Evolutionary conservation across 2,113 vertebrate genomes (phyloP), one percentile per base, ranked within the genome.

Genomic region (Dromas ardeola): DNA sequence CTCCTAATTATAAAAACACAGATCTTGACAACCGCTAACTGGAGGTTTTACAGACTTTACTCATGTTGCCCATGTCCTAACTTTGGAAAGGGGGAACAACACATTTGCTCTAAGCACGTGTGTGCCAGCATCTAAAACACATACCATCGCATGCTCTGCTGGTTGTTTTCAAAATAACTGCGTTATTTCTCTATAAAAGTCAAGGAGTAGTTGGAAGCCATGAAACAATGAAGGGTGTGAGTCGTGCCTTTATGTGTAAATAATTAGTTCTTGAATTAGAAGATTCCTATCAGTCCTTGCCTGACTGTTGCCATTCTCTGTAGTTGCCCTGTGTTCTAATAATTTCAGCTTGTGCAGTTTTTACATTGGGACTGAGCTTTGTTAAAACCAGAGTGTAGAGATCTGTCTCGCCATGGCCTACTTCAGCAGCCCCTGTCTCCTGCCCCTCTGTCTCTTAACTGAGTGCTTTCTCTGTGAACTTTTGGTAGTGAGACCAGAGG

Each of bases 1-100:
- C 32, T 85, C 55, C 58, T 93, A 86, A 77, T 87, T 95, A 93
- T 62, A 86, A 94, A 94, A 94, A 13, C 53, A 49, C 21, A 82
- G 27, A 85, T 73, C 81, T 80, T 73, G 50, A 79, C 78, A 91
- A 38, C 5, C 94, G 70, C 6, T 62, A 63, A 47, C 15, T 61
- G 78, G 73, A 53, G 42, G 50, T 69, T 80, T 91, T 87, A 49
- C 21, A 62, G 45, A 17, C 34, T 65, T 87, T 21, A 85, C 30
- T 82, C 17, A 9, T 36, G 18, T 19, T 90, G 78, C 49, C 56
- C 50, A 27, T 87, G 17, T 90, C 45, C 63, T 91, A 8, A 36
- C 58, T 90, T 83, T 82, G 76, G 63, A 74, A 86, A n/a, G 38
- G n/a, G 32, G 18, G 53, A 94, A 5, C 34, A 58, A 36, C 40